Conservation (phyloP, 2,113 vertebrate genomes). For the Perca schrenkii region DNA sequence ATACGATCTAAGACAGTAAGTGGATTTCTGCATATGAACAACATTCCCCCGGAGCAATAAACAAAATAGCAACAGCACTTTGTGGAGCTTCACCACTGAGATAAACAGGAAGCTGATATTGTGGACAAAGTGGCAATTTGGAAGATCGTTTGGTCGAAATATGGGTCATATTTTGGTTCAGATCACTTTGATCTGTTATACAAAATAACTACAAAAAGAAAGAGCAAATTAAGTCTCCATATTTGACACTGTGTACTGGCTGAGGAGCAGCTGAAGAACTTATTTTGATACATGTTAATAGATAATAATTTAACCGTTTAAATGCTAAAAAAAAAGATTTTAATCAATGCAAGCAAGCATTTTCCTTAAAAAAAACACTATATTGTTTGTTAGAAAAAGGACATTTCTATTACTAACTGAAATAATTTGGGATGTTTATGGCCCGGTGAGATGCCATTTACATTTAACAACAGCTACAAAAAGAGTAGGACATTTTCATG, state of each 20-base stretch:
- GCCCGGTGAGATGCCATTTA: not conserved
- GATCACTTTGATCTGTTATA: slow-evolving; percentile 3
- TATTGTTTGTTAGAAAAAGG: not conserved
- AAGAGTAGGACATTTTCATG: not conserved
- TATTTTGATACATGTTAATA: not conserved
- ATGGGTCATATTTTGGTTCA: slow-evolving; percentile 15
- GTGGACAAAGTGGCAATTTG: slow-evolving; percentile 27
- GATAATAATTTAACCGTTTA: not conserved
- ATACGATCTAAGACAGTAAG: slow-evolving; percentile 56
- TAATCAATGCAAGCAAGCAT: not conserved
- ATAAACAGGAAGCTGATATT: slow-evolving; percentile 37
- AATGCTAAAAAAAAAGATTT: not conserved
- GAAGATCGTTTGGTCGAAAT: slow-evolving; percentile 40
- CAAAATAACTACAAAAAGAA: slow-evolving; percentile 18
- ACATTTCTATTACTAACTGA: not conserved
- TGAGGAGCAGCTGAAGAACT: not conserved
- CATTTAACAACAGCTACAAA: slow-evolving; percentile 32
- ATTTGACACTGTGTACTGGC: not conserved
- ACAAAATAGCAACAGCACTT: slow-evolving; percentile 41
- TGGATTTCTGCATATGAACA: slow-evolving; percentile 38
- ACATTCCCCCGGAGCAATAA: slow-evolving; percentile 41
- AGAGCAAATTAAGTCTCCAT: slow-evolving; percentile 19
- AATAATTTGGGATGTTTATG: slow-evolving; percentile 7
- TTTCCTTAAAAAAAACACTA: not conserved
- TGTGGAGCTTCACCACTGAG: slow-evolving; percentile 18